phyloP scores from a whole-genome alignment of 2,113 vertebrate genomes.

The Taxidea taxus region DNA sequence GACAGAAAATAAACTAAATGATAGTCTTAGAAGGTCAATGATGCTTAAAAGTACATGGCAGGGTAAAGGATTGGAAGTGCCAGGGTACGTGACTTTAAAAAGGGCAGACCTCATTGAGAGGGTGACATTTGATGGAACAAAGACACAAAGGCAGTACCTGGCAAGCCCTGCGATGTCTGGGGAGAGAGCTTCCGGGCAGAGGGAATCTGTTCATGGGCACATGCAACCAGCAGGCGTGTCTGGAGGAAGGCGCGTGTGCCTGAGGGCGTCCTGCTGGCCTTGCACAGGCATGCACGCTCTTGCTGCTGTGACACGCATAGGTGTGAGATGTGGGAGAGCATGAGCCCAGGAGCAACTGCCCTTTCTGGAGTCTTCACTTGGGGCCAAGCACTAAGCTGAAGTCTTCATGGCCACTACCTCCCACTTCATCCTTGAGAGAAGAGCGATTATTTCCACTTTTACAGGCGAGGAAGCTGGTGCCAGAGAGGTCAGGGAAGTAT shows the following conservation, averaged over 20 bases:
- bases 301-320: fast-evolving
- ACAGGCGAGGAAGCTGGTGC: not conserved
- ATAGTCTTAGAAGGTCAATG: not conserved
- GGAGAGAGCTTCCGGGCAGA: not conserved
- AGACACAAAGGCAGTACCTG: not conserved
- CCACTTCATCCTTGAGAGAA: not conserved
- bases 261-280: not conserved
- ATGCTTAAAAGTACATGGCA: not conserved
- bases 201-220: not conserved
- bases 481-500: not conserved
- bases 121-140: not conserved
- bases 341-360: not conserved
- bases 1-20: not conserved
- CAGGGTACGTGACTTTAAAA: not conserved
- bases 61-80: not conserved
- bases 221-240: not conserved
- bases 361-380: not conserved
- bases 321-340: fast-evolving
- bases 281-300: not conserved
- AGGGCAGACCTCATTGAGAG: not conserved
- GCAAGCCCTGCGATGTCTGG: not conserved
- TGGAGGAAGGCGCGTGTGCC: not conserved
- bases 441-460: not conserved
- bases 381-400: not conserved
- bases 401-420: not conserved